Conservation (phyloP, 2,113 vertebrate species). For the Eonycteris spelaea region DNA sequence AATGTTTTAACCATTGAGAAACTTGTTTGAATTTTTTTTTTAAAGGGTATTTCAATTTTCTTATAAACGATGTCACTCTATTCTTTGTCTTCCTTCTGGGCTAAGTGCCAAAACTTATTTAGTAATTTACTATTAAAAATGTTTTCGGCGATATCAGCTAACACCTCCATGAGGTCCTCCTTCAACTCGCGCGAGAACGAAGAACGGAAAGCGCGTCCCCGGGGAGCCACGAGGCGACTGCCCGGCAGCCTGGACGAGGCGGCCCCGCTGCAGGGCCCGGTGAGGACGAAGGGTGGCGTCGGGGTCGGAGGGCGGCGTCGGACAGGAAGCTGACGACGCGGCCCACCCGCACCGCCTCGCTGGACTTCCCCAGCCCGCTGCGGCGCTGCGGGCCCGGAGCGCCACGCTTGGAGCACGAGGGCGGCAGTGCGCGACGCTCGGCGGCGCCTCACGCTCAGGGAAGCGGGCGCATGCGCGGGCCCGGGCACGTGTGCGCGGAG, state of each 20-base stretch:
- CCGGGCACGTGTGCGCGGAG: fast-evolving
- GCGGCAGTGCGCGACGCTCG: fast-evolving
- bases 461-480: too few relatives aligned
- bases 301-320: too few relatives aligned
- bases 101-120: background rate
- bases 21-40: too few relatives aligned
- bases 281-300: too few relatives aligned
- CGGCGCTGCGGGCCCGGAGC: too few relatives aligned
- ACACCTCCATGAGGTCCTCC: too few relatives aligned
- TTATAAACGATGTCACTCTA: background rate
- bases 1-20: background rate
- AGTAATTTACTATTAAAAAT: background rate
- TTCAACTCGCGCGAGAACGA: background rate
- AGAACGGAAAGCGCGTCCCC: background rate
- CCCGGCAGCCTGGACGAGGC: too few relatives aligned
- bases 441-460: fast-evolving
- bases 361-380: too few relatives aligned
- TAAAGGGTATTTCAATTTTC: background rate
- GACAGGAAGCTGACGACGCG: too few relatives aligned
- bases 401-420: fast-evolving
- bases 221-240: background rate
- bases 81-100: background rate
- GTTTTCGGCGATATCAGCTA: background rate
- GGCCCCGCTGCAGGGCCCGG: background rate
- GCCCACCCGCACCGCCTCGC: too few relatives aligned